phyloP scores from a whole-genome alignment of 2,797 vertebrate genomes.

The Peromyscus melanophrys region DNA sequence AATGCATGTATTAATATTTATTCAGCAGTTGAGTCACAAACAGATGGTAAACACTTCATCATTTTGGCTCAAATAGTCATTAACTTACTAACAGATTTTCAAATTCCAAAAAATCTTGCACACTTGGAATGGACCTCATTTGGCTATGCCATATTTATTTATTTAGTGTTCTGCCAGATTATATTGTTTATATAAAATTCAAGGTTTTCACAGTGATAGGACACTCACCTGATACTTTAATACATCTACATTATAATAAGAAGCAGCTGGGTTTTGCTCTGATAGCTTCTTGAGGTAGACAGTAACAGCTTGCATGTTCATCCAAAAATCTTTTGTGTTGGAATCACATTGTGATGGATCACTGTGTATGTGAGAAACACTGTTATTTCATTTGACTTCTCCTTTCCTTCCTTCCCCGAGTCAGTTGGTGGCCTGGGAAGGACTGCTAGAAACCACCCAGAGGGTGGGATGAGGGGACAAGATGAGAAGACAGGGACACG shows the following conservation, averaged over 20 bases:
- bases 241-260: slow-evolving; percentile 98
- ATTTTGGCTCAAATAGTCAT: slow-evolving; percentile 27
- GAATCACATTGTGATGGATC: slow-evolving; percentile 97
- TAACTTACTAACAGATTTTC: slow-evolving; percentile 39
- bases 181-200: slow-evolving; percentile 42
- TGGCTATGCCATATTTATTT: slow-evolving; percentile 37
- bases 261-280: slow-evolving; percentile 97
- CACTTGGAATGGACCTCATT: slow-evolving; percentile 33
- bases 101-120: slow-evolving; percentile 23
- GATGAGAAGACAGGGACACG: slow-evolving; percentile 40
- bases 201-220: slow-evolving; percentile 17
- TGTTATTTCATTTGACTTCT: slow-evolving; percentile 68
- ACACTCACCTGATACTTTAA: slow-evolving; percentile 96
- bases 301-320: slow-evolving; percentile 98
- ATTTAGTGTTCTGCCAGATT: slow-evolving; percentile 32
- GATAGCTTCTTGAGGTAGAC: slow-evolving; percentile 98
- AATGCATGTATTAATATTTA: slow-evolving; percentile 54
- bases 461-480: slow-evolving; percentile 16
- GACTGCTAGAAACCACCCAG: slow-evolving; percentile 53
- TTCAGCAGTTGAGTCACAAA: slow-evolving; percentile 29
- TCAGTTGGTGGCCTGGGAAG: slow-evolving; percentile 57
- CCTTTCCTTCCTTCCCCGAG: slow-evolving; percentile 45
- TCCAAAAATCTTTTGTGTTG: slow-evolving; percentile 96
- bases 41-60: slow-evolving; percentile 26
- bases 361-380: slow-evolving; percentile 87